These are phyloP conservation scores for Esperia sulphurella DNA, from an alignment of 2,888 invertebrate species.

Conservation along the genomic window DNA sequence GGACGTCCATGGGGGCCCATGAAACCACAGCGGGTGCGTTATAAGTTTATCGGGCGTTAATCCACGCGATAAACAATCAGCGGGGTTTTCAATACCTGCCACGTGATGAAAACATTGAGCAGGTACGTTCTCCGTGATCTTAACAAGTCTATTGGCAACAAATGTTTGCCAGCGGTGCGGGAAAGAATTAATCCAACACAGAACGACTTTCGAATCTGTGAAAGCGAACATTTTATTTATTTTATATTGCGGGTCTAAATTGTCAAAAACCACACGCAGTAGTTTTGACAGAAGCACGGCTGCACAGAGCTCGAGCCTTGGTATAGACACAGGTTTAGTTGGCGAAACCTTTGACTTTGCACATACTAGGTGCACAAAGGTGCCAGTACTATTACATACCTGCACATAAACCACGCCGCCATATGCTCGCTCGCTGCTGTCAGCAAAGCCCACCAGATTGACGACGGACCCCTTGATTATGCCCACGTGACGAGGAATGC, in stretches of 20 bases:
- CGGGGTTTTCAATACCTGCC: conserved; percentile 11
- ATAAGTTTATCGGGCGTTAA: conserved; percentile 10
- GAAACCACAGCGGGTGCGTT: too few species aligned
- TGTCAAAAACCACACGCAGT: conserved; percentile 1
- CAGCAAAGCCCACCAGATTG: conserved; percentile 9
- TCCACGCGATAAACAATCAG: conserved; percentile 16
- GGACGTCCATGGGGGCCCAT: too few species aligned
- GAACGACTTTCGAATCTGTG: conserved; percentile 8
- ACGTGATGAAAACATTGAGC: conserved; percentile 11
- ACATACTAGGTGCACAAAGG: background rate
- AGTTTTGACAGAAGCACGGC: conserved; percentile 6
- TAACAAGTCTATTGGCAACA: conserved; percentile 1
- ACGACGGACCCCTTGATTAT: background rate
- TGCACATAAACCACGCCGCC: conserved; percentile 11
- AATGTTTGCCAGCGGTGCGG: conserved; percentile 12
- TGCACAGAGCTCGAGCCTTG: conserved; percentile 7
- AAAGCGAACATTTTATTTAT: conserved; percentile 4
- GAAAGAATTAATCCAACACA: conserved; percentile 12
- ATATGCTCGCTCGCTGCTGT: conserved; percentile 13
- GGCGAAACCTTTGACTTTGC: conserved; percentile 8
- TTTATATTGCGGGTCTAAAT: background rate
- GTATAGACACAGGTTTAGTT: conserved; percentile 1
- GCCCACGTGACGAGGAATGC: conserved; percentile 9
- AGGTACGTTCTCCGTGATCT: background rate
- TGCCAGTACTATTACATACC: background rate